These are phyloP conservation scores for Zoroaster sp. DNA, from an alignment of 53 echinoderm and acorn worm species.

Conservation along the genomic window DNA sequence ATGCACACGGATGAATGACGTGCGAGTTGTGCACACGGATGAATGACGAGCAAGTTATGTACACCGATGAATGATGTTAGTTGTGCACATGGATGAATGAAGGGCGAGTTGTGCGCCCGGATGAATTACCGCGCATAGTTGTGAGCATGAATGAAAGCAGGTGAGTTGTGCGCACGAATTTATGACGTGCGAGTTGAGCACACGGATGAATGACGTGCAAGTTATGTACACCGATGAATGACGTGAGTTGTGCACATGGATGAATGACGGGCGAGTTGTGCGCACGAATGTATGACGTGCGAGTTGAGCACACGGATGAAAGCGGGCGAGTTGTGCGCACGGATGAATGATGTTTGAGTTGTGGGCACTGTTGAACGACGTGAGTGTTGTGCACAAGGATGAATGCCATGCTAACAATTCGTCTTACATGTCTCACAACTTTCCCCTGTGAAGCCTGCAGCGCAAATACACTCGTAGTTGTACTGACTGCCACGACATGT, in stretches of 20 bases:
- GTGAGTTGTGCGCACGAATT: neutral
- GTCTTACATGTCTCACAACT: slow-evolving; percentile 43
- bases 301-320: neutral
- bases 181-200: neutral
- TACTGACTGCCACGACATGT: neutral
- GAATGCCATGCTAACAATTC: neutral
- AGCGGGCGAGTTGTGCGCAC: neutral
- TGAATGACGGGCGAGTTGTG: neutral
- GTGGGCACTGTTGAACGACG: neutral
- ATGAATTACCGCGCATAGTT: neutral
- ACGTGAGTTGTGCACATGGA: neutral
- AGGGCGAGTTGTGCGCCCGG: neutral
- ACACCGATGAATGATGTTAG: neutral
- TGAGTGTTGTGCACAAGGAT: neutral
- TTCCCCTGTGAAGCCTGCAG: slow-evolving; percentile 1
- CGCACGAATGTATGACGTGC: neutral
- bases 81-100: neutral
- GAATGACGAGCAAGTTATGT: neutral
- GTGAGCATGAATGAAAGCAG: neutral
- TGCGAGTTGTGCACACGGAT: neutral
- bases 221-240: neutral
- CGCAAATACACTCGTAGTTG: slow-evolving; percentile 11
- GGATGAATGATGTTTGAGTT: neutral
- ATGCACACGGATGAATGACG: neutral
- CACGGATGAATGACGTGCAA: neutral